phyloP scores from a whole-genome alignment of 2,888 invertebrate genomes.

The Alitta virens region DNA sequence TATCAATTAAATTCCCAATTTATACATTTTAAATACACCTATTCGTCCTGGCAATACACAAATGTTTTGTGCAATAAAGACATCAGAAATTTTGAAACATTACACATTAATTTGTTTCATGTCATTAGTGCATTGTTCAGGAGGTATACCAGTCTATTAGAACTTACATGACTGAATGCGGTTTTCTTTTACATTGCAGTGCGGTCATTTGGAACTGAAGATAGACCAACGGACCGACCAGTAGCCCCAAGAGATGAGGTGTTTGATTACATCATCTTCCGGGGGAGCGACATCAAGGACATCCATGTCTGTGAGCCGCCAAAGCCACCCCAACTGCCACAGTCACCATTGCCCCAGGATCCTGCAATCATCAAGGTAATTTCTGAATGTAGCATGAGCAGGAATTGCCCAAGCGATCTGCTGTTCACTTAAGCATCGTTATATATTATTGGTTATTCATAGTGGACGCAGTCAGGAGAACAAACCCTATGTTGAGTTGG shows the following conservation, averaged over 20 bases:
- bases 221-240: conserved; percentile 90
- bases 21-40: no score
- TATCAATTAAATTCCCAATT: no score
- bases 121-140: neutral
- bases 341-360: conserved; percentile 68
- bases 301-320: conserved; percentile 83
- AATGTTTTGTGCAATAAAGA: no score
- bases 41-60: no score
- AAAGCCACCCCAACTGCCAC: conserved; percentile 61
- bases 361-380: conserved; percentile 92
- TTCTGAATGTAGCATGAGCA: no score
- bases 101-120: neutral
- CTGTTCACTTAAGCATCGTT: no score
- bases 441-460: no score
- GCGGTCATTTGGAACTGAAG: conserved; percentile 97
- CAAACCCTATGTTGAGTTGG: no score
- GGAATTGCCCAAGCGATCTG: no score
- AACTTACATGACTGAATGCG: neutral
- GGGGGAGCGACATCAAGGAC: conserved; percentile 98
- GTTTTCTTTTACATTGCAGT: conserved; percentile 65
- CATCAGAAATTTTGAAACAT: no score
- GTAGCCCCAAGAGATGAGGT: conserved; percentile 96
- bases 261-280: conserved; percentile 97
- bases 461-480: no score
- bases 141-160: neutral